Base-by-base conservation (phyloP, 2,113 vertebrate genomes). In the Poeciliopsis prolifica region DNA sequence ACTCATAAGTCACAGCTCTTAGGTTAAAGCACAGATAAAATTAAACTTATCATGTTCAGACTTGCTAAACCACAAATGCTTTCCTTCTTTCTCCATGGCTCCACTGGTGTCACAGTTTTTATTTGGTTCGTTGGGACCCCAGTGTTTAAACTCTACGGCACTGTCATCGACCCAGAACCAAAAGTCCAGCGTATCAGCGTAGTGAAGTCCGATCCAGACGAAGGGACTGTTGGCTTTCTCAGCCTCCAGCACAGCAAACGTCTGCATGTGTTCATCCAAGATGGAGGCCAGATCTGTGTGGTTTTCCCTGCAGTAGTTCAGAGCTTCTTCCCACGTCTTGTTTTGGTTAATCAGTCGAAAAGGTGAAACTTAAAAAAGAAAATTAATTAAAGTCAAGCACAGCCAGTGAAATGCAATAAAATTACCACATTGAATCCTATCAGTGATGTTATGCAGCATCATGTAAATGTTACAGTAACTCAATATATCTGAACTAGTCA, bases 151-250 rank as follows among this genome's bases (percentile, higher is more conserved):
- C n/a, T n/a, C n/a, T n/a, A n/a, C n/a, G n/a, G n/a, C n/a, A n/a
- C n/a, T n/a, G n/a, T n/a, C 14, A 26, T 28, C 60, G 3, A 82
- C 30, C 80, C 65, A 83, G 65, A 26, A 83, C 80, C 65, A n/a
- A n/a, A n/a, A n/a, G n/a, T n/a, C n/a, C n/a, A n/a, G n/a, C n/a
- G n/a, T n/a, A n/a, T n/a, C n/a, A n/a, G n/a, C 75, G 68, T 73
- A 76, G 44, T 9, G 48, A 62, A 72, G 70, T 15, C 70, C 73
- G 70, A 79, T 37, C 76, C 85, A 82, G 26, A 82, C 73, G 62
- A 44, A 77, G 48, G 0, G 2, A 74, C 26, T 58, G 28, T 13
- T 1, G 3, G 76, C 60, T 2, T 69, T 48, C 22, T 0, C n/a
- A 26, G 61, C 73, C 63, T 72, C 48, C 30, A 82, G 14, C 72